Percentiles rank a stretch among this genome's conserved stretches.
Conservation (phyloP, 2,888 invertebrate species). For the Cheilosia vernalis region DNA sequence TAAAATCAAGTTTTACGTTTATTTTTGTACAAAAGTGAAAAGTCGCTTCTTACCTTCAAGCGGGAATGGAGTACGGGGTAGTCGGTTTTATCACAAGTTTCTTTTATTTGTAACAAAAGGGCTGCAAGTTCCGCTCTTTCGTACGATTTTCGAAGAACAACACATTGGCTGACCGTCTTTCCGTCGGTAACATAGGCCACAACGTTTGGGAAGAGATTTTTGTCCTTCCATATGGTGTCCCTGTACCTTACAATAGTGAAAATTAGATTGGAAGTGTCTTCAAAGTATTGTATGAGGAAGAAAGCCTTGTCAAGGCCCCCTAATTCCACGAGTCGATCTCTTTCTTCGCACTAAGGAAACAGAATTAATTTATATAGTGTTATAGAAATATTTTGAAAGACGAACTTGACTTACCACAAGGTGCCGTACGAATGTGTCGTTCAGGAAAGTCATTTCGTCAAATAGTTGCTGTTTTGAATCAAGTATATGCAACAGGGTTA, state of each 20-base stretch:
- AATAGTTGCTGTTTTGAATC: constrained; percentile 14
- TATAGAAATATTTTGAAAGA: not conserved
- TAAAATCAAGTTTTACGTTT: too few relatives aligned
- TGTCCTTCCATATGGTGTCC: constrained; percentile 77
- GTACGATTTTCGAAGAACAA: constrained; percentile 77
- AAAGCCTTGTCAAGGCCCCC: constrained; percentile 74
- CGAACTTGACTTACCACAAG: constrained; percentile 12
- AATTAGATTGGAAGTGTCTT: constrained; percentile 75
- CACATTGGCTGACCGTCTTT: constrained; percentile 76
- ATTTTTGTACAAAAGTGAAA: not conserved
- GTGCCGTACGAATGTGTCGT: not conserved
- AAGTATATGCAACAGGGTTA: constrained; percentile 15
- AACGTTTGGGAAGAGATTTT: constrained; percentile 77
- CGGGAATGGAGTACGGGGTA: not conserved
- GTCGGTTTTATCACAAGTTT: not conserved
- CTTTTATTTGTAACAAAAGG: not conserved
- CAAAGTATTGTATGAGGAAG: constrained; percentile 79
- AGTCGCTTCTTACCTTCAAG: not conserved
- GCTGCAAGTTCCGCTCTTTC: constrained; percentile 34
- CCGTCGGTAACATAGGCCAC: constrained; percentile 77
- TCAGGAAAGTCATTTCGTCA: constrained; percentile 23
- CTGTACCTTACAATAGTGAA: constrained; percentile 77
- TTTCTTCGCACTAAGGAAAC: not conserved
- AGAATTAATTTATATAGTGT: not conserved
- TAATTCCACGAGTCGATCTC: not conserved